These are phyloP conservation scores for Drosophila quadrilineata DNA, from an alignment of 1,140 invertebrate genomes.

Conservation along the genomic window DNA sequence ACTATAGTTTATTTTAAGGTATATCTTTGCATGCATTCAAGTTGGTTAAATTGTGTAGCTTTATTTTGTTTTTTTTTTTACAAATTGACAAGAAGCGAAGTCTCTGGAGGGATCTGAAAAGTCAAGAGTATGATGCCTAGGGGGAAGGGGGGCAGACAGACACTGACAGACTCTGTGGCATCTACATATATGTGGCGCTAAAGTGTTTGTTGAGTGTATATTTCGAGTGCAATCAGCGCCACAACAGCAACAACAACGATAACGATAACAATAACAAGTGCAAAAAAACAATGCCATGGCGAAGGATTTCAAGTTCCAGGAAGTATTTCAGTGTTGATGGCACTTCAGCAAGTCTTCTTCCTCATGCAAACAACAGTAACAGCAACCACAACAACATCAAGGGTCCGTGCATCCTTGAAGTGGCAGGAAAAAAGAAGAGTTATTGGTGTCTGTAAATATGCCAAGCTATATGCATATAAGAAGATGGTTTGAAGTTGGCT, in stretches of 20 bases:
- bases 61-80: slow-evolving; percentile 35
- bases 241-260: slow-evolving; percentile 32
- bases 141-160: slow-evolving; percentile 10
- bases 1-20: too few relatives aligned
- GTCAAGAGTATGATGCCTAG: slow-evolving; percentile 34
- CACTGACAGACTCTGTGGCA: slow-evolving; percentile 32
- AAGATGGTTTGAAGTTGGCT: slow-evolving; percentile 1
- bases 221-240: slow-evolving; percentile 66
- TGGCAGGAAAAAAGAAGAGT: slow-evolving; percentile 8
- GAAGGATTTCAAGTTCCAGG: slow-evolving; percentile 47
- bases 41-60: too few relatives aligned
- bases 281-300: slow-evolving; percentile 32
- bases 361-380: slow-evolving; percentile 16
- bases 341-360: slow-evolving; percentile 39
- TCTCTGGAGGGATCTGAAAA: slow-evolving; percentile 29
- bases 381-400: background rate
- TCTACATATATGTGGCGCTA: slow-evolving; percentile 34
- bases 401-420: background rate
- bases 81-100: slow-evolving; percentile 44
- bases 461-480: slow-evolving; percentile 8
- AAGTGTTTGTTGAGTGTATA: slow-evolving; percentile 62
- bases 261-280: background rate
- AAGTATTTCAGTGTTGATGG: slow-evolving; percentile 54
- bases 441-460: slow-evolving; percentile 15
- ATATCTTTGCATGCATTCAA: too few relatives aligned